phyloP scores from a whole-genome alignment of 2,888 invertebrate genomes.

The Cheilosia scutellata region DNA sequence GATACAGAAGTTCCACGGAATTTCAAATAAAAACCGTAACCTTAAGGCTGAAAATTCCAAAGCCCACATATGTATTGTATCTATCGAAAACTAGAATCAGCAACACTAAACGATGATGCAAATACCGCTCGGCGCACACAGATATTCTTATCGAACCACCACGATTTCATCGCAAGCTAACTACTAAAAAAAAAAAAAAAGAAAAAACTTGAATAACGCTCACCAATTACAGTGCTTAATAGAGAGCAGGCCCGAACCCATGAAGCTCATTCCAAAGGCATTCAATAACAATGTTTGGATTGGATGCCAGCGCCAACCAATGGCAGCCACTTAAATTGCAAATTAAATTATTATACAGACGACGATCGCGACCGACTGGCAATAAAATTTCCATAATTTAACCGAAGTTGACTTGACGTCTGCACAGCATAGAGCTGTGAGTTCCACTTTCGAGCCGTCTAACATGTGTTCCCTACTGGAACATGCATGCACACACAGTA shows the following conservation, averaged over 20 bases:
- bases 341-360: conserved; percentile 69
- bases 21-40: not conserved
- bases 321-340: conserved; percentile 72
- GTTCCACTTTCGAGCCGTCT: conserved; percentile 67
- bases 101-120: conserved; percentile 36
- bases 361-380: conserved; percentile 32
- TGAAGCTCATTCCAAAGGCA: conserved; percentile 32
- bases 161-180: conserved; percentile 8
- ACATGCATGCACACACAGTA: conserved; percentile 54
- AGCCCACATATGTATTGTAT: conserved; percentile 22
- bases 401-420: conserved; percentile 55
- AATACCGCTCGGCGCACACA: conserved; percentile 42
- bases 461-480: conserved; percentile 66
- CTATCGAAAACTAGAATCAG: conserved; percentile 7
- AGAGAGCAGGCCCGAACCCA: conserved; percentile 33
- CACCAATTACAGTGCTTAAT: conserved; percentile 58
- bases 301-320: conserved; percentile 65
- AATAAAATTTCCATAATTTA: conserved; percentile 74
- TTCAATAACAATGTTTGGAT: conserved; percentile 39
- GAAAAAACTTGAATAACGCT: conserved; percentile 39
- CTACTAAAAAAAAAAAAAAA: not conserved
- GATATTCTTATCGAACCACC: conserved; percentile 20
- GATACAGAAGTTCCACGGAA: too few relatives aligned
- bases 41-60: conserved; percentile 9
- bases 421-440: conserved; percentile 32